These are phyloP conservation scores for Hippopotamus amphibius DNA, from an alignment of 2,113 vertebrate genomes.

Conservation along the genomic window DNA sequence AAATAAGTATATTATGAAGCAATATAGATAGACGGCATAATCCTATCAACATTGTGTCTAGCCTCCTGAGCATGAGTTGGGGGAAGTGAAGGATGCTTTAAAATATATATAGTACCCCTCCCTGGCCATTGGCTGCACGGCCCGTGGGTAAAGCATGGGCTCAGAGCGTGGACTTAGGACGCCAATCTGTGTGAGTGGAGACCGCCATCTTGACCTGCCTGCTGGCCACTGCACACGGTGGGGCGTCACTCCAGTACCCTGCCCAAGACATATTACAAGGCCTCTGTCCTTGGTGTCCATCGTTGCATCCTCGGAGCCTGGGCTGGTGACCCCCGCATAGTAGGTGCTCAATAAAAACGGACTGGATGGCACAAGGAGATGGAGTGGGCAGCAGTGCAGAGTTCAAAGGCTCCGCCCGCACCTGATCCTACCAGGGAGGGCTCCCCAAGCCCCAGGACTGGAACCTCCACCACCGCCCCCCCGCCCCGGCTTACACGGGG, in stretches of 20 bases:
- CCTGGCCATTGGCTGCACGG: too few species aligned
- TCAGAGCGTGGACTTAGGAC: too few species aligned
- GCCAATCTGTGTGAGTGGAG: too few species aligned
- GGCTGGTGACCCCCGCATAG: background rate
- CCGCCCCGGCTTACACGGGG: rapidly evolving
- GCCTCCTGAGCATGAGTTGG: background rate
- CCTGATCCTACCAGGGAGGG: background rate
- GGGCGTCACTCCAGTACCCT: too few species aligned
- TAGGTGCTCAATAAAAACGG: background rate
- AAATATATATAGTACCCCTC: slow-evolving; percentile 1
- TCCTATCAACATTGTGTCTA: background rate
- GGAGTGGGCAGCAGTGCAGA: background rate
- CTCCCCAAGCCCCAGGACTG: rapidly evolving
- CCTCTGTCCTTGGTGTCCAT: background rate
- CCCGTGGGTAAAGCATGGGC: too few species aligned
- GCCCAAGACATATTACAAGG: too few species aligned
- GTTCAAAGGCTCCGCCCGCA: background rate
- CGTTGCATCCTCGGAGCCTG: rapidly evolving
- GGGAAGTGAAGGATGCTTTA: background rate
- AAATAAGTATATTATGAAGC: background rate
- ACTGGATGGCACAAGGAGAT: rapidly evolving
- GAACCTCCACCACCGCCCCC: background rate
- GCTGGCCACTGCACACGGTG: too few species aligned
- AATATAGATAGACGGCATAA: background rate
- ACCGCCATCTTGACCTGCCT: too few species aligned